Evolutionary conservation across 2,113 vertebrate species (phyloP).

Genomic region (human): GRCh38 chr4:158493501-158494000

Average conservation of each 20-base stretch:
- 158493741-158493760: not conserved
- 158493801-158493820: not conserved
- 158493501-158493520: not conserved
- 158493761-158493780: not conserved
- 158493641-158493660: not conserved
- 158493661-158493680: not conserved
- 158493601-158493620: not conserved
- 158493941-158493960: not conserved
- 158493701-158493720: not conserved
- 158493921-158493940: not conserved
- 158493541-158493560: not conserved
- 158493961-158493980: not conserved
- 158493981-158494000: not conserved
- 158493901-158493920: not conserved
- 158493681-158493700: not conserved
- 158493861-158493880: not conserved
- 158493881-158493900: not conserved
- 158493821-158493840: not conserved
- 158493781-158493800: not conserved
- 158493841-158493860: not conserved
- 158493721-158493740: not conserved
- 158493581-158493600: not conserved
- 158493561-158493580: not conserved
- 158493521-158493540: not conserved
- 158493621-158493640: not conserved